Evolutionary conservation across 2,113 vertebrate species (phyloP).

Genomic region (Daubentonia madagascariensis): DNA sequence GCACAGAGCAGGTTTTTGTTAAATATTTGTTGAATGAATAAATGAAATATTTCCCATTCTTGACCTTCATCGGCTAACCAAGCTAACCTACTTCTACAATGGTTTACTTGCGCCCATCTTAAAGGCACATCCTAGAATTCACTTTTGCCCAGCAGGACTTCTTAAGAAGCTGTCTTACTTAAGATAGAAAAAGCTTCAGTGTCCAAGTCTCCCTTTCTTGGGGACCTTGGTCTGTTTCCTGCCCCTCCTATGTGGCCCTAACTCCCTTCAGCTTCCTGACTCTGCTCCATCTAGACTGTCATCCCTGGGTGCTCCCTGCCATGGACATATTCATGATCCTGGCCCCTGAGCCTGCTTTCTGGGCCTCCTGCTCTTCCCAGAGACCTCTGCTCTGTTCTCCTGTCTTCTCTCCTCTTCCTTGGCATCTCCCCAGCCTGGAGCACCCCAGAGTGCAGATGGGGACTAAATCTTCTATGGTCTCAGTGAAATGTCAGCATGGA

Average conservation of each 20-base stretch:
- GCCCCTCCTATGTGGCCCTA: background rate
- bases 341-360: background rate
- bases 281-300: background rate
- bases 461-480: background rate
- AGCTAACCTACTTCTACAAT: background rate
- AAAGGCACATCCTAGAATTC: background rate
- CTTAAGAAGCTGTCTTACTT: background rate
- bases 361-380: background rate
- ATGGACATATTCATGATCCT: background rate
- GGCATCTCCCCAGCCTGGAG: background rate
- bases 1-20: slow-evolving; percentile 2
- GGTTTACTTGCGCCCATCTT: background rate
- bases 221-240: background rate
- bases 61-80: background rate
- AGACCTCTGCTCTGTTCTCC: background rate
- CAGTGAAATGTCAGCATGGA: background rate
- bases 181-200: background rate
- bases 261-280: background rate
- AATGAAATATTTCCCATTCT: background rate
- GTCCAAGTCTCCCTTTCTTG: background rate
- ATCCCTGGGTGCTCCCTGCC: background rate
- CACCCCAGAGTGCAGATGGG: background rate
- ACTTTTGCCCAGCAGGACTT: background rate
- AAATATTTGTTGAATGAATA: background rate
- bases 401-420: background rate